Base-by-base conservation (phyloP, 2,113 vertebrate genomes). In the Pseudois nayaur region DNA sequence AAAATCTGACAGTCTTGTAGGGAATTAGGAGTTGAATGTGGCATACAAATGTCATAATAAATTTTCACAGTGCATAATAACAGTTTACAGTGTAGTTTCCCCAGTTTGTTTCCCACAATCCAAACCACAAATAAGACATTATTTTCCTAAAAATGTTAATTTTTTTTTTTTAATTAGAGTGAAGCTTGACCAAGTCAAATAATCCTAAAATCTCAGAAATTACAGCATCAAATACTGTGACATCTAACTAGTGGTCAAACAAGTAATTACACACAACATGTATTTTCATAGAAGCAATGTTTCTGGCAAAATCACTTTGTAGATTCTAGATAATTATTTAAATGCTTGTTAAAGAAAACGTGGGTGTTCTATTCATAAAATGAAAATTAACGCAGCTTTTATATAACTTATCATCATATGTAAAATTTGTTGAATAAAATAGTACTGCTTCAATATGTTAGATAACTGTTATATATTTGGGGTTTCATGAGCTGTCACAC, bases 21-120 rank as follows among this genome's bases (percentile, higher is more conserved):
- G 25, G 97, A 97, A 91, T 17, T 64, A 17, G 60, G 60, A 91
- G 13, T n/a, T 50, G 11, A 84, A 48, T 93, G 31, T 85, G n/a
- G 87, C 87, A 88, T 84, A 48, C 14, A 1, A 14, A 94, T 97
- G 67, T 96, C 95, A 93, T 74, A 94, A 87, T 94, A 97, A 91
- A 8, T 71, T 88, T 82, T 94, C 93, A 86, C 79, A 97, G 59
- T 97, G n/a, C 12, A 88, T 33, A 91, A 50, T 48, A 95, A 67
- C 40, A 96, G 15, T 54, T 96, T 81, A 27, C 31, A 85, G 90
- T 33, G 17, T 48, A 74, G 6, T 67, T 59, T 95, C 55, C 33
- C 5, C 57, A 88, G 36, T 82, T 90, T 54, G 40, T 92, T 94
- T 90, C 19, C 23, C 92, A 89, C 55, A 40, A 48, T 43, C 12